phyloP scores from a whole-genome alignment of 2,113 vertebrate genomes.

The Oncorhynchus keta region DNA sequence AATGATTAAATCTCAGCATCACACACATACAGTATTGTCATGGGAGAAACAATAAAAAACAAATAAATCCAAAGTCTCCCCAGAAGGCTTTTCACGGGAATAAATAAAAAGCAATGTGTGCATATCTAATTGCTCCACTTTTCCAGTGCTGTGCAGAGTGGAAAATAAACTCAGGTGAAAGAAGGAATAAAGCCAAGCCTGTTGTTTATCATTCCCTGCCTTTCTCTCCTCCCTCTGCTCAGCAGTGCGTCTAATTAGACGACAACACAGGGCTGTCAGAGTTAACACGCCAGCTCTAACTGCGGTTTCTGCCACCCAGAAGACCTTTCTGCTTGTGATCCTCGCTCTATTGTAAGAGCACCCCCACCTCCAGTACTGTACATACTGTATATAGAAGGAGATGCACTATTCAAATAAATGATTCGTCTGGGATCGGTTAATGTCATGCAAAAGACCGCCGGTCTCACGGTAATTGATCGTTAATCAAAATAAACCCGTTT shows the following conservation, averaged over 20 bases:
- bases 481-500: no score
- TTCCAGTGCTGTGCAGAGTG: not conserved
- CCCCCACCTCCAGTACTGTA: not conserved
- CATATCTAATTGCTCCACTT: constrained; percentile 1
- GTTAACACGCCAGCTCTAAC: constrained; percentile 22
- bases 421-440: no score
- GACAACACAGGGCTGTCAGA: constrained; percentile 20
- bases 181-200: constrained; percentile 19
- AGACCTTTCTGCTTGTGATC: constrained; percentile 8
- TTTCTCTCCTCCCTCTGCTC: constrained; percentile 9
- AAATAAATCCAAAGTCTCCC: constrained; percentile 24
- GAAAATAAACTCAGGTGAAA: constrained; percentile 25
- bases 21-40: not conserved
- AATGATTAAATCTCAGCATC: not conserved
- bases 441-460: no score
- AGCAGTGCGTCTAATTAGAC: constrained; percentile 43
- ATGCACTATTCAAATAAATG: no score
- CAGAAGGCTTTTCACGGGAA: constrained; percentile 10
- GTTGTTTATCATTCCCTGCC: not conserved
- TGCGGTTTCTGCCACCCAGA: not conserved
- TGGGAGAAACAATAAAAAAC: constrained; percentile 3
- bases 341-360: not conserved
- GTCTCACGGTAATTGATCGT: no score
- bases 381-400: not conserved
- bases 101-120: constrained; percentile 10